Evolutionary conservation across 2,888 invertebrate species (phyloP).

Genomic region (Listrodromus nycthemerus): DNA sequence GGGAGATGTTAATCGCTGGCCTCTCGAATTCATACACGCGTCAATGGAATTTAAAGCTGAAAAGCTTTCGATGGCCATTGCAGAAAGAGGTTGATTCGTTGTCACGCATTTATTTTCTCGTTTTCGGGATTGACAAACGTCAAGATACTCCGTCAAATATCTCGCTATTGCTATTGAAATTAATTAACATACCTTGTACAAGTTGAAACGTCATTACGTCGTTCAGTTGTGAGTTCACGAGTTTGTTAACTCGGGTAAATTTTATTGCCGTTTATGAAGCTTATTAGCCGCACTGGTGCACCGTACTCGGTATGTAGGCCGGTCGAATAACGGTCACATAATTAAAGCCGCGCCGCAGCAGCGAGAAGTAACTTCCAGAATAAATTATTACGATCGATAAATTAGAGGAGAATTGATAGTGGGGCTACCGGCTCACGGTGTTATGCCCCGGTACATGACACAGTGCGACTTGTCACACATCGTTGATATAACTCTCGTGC

Average conservation of each 20-base stretch:
- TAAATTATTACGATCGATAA: slow-evolving; percentile 48
- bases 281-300: neutral
- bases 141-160: neutral
- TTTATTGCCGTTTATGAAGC: slow-evolving; percentile 6
- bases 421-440: neutral
- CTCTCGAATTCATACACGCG: neutral
- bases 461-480: neutral
- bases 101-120: neutral
- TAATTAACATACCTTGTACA: slow-evolving; percentile 22
- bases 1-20: neutral
- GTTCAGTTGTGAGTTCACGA: neutral
- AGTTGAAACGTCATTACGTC: slow-evolving; percentile 7
- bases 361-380: slow-evolving; percentile 29
- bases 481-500: neutral
- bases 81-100: neutral
- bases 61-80: neutral
- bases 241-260: neutral
- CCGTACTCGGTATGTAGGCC: neutral
- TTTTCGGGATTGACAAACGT: neutral
- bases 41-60: neutral
- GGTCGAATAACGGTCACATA: slow-evolving; percentile 8
- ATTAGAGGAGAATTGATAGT: slow-evolving; percentile 29
- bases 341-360: slow-evolving; percentile 32
- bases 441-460: slow-evolving; percentile 20
- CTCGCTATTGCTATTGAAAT: neutral